These are phyloP conservation scores for Plutomurus gul DNA, from an alignment of 1,140 invertebrate species.

Conservation along the genomic window DNA sequence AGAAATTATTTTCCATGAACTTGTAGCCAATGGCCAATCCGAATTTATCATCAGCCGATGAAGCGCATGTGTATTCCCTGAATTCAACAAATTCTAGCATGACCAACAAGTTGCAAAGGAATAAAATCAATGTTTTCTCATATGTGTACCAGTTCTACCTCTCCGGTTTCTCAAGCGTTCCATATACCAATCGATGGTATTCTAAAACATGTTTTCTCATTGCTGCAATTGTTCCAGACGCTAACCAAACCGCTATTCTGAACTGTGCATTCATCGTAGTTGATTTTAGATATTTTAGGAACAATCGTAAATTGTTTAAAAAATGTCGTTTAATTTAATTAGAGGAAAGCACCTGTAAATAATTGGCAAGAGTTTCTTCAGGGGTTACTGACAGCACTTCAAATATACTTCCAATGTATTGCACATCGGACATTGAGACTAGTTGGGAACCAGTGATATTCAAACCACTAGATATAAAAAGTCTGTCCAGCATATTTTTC, in stretches of 20 bases:
- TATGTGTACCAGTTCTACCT: neutral
- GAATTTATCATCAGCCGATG: conserved; percentile 41
- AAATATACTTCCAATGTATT: conserved; percentile 59
- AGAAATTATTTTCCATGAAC: conserved; percentile 9
- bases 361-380: conserved; percentile 68
- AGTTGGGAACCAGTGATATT: conserved; percentile 56
- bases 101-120: neutral
- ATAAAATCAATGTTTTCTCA: neutral
- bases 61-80: conserved; percentile 38
- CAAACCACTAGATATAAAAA: conserved; percentile 47
- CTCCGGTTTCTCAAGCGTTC: conserved; percentile 53
- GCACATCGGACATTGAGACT: conserved; percentile 60
- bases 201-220: conserved; percentile 59
- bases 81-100: too few species aligned
- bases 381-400: conserved; percentile 56
- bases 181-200: conserved; percentile 59
- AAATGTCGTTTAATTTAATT: too few species aligned
- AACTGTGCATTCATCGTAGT: too few species aligned
- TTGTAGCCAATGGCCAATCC: conserved; percentile 12
- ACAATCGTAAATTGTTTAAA: too few species aligned
- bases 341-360: too few species aligned
- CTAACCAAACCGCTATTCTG: conserved; percentile 72
- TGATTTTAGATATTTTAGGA: too few species aligned
- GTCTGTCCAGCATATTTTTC: conserved; percentile 56
- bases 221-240: conserved; percentile 59